Percentiles rank a stretch among this genome's conserved stretches.
phyloP scores from a whole-genome alignment of 2,888 invertebrate genomes.

The Meteorus colon region DNA sequence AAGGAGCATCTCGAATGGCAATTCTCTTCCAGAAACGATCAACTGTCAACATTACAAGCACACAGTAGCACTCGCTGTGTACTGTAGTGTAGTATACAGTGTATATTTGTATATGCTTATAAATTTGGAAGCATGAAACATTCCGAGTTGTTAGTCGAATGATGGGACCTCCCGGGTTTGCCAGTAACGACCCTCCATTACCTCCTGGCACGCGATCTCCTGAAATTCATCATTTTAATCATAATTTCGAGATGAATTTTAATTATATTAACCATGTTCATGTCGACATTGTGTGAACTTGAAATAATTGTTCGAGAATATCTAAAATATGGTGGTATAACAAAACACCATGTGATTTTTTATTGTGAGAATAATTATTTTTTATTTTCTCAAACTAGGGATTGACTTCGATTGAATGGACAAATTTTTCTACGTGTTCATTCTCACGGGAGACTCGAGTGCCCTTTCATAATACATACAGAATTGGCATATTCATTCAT shows the following conservation, averaged over 20 bases:
- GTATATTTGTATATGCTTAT: not conserved
- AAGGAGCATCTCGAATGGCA: slow-evolving; percentile 10
- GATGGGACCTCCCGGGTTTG: slow-evolving; percentile 15
- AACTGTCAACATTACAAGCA: slow-evolving; percentile 1
- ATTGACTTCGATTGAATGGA: too few species aligned
- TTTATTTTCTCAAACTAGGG: too few species aligned
- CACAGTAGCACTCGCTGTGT: not conserved
- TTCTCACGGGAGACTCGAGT: too few species aligned
- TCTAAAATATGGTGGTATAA: too few species aligned
- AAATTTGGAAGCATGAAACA: not conserved
- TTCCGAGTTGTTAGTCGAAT: not conserved
- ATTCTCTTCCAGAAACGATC: slow-evolving; percentile 3
- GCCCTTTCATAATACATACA: too few species aligned
- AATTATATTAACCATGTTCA: too few species aligned
- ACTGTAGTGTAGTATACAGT: not conserved
- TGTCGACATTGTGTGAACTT: too few species aligned
- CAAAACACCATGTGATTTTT: too few species aligned
- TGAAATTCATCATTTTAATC: not conserved
- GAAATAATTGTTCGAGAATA: too few species aligned
- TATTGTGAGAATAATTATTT: too few species aligned
- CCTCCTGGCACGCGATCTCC: slow-evolving; percentile 18
- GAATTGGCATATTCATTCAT: too few species aligned
- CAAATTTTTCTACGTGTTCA: too few species aligned
- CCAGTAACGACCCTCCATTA: not conserved
- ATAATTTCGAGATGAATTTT: not conserved